Conservation (phyloP, 2,797 vertebrate species). For the Echeneis naucrates region DNA sequence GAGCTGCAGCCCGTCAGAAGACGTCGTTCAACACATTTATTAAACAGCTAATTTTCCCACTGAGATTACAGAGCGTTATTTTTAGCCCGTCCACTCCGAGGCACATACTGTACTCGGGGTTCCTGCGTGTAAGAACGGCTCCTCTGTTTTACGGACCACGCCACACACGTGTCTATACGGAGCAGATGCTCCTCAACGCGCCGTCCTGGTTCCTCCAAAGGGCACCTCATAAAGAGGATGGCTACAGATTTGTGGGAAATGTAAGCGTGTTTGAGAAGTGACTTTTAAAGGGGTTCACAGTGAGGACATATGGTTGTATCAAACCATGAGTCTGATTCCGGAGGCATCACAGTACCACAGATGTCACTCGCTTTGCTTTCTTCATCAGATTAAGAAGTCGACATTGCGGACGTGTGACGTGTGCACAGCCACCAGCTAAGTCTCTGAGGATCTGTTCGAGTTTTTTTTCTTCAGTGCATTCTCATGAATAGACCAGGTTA, state of each 20-base stretch:
- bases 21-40: slow-evolving; percentile 79
- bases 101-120: slow-evolving; percentile 56
- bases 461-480: slow-evolving; percentile 39
- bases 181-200: slow-evolving; percentile 38
- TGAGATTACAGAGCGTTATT: slow-evolving; percentile 75
- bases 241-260: slow-evolving; percentile 8
- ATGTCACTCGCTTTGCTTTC: slow-evolving; percentile 42
- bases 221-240: slow-evolving; percentile 16
- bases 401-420: slow-evolving; percentile 42
- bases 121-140: slow-evolving; percentile 53
- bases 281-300: slow-evolving; percentile 19
- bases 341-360: slow-evolving; percentile 44
- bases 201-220: slow-evolving; percentile 33
- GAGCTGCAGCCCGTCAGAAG: slow-evolving; percentile 78
- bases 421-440: neutral
- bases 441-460: slow-evolving; percentile 23
- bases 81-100: slow-evolving; percentile 65
- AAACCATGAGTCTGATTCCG: slow-evolving; percentile 47
- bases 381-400: slow-evolving; percentile 41
- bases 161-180: too few species aligned
- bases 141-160: slow-evolving; percentile 43
- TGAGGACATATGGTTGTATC: slow-evolving; percentile 19
- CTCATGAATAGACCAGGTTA: slow-evolving; percentile 50
- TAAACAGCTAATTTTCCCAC: slow-evolving; percentile 78
- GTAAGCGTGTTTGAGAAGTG: slow-evolving; percentile 32